Evolutionary conservation across 2,888 invertebrate species (phyloP), one percentile per base, ranked within the genome.

Genomic region (Xanthia togata): DNA sequence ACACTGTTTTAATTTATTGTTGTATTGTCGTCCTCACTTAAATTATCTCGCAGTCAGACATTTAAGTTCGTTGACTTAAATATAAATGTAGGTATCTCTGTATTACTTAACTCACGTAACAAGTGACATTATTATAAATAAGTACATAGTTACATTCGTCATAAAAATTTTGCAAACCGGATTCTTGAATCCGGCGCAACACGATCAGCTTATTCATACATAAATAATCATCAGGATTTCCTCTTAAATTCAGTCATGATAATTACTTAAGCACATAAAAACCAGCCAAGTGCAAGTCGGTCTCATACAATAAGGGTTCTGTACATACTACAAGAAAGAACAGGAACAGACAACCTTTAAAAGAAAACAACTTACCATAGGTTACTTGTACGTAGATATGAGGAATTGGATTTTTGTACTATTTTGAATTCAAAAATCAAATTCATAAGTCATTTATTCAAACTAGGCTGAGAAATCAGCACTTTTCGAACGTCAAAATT

Each of bases 201-300:
- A 9, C 23, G n/a, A 23, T 57, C 62, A 41, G 26, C 31, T 26
- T 65, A 23, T 55, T 76, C 69, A 38, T n/a, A 64, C 35, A 55
- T 1, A 35, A 38, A 44, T 79, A 63, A 44, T 60, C 14, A 68
- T 53, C 41, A 63, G 47, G 62, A 82, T 78, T 78, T 78, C 70
- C 67, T 82, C n/a, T 70, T 20, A 73, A 73, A 63, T 65, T 60
- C 53, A 6, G 20, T 53, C 38, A 44, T 31, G 57, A 67, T 74
- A 71, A 70, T 74, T 23, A 53, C 31, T 35, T 73, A 70, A 23
- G 53, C 31, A 79, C 17, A 82, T 55, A 63, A 50, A 62, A 44
- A 50, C 4, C 41, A 0, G 26, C 0, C 9, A 60, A 41, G 31
- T 12, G 41, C 0, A 20, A 68, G 11, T 5, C 12, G 11, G 17